Conservation (phyloP, 23 tunicate genomes). For the Clavelina lepadiformis region DNA sequence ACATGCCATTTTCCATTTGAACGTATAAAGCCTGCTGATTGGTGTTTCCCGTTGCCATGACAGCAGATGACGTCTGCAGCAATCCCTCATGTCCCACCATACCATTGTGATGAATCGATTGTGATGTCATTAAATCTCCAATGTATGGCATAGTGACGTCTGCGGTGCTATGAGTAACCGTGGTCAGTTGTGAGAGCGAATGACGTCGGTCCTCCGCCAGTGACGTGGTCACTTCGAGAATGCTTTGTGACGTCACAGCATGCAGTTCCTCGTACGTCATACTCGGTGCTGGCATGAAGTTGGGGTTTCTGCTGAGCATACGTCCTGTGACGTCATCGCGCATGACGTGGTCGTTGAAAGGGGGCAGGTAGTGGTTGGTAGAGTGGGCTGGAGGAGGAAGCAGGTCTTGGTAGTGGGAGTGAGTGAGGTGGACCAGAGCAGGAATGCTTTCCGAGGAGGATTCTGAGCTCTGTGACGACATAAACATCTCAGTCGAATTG, state of each 20-base stretch:
- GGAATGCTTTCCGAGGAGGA: too few species aligned
- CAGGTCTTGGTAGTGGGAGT: neutral
- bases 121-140: slow-evolving; percentile 6
- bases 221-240: slow-evolving; percentile 4
- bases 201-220: slow-evolving; percentile 15
- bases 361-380: slow-evolving; percentile 10
- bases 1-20: slow-evolving; percentile 60
- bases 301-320: slow-evolving; percentile 1
- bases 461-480: too few species aligned
- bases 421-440: too few species aligned
- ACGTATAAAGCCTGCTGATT: slow-evolving; percentile 32
- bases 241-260: slow-evolving; percentile 32
- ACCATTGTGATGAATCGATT: slow-evolving; percentile 18
- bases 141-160: slow-evolving; percentile 13
- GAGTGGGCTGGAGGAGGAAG: slow-evolving; percentile 13
- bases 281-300: slow-evolving; percentile 6
- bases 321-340: slow-evolving; percentile 14
- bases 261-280: slow-evolving; percentile 45
- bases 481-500: too few species aligned
- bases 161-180: neutral
- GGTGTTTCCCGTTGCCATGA: neutral
- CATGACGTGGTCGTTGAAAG: slow-evolving; percentile 13
- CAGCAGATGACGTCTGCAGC: neutral
- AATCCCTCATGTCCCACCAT: neutral
- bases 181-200: slow-evolving; percentile 14